Base-by-base conservation (phyloP, 2,113 vertebrate genomes). In the Amphiprion percula region DNA sequence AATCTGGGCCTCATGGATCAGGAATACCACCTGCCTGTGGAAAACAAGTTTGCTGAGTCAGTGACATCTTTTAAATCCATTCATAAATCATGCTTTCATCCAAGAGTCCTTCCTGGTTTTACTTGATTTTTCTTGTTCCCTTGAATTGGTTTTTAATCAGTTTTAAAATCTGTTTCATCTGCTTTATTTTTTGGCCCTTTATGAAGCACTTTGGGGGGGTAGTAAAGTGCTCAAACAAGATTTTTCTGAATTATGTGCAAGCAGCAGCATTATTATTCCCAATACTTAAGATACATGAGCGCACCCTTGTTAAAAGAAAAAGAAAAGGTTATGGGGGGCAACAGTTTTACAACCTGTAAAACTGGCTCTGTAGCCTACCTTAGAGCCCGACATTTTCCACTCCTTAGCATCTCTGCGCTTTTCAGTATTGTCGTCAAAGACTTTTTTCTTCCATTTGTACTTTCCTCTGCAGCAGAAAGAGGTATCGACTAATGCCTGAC, bases 401-500 rank as follows among this genome's bases (percentile, higher is more conserved):
- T 55, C 82, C 69, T 86, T 30, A 87, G 81, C 73, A 80, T 83
- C 79, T 74, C 90, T 83, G 83, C 74, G 84, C 75, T 80, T 85
- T 87, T 87, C 86, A 87, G 91, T 86, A 89, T 41, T 44, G 74
- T 71, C 80, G 83, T 76, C 82, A 80, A 86, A 83, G 91, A 80
- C 68, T 33, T 23, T 53, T 74, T 75, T 54, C 53, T 24, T 67
- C 12, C 56, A 11, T 80, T 87, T 78, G 68, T 68, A 52, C 30
- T 85, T 78, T 79, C 64, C 64, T 82, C 64, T 68, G 79, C 54
- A 72, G 55, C 82, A 79, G 62, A 88, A 80, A 82, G 82, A 70
- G 58, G 81, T 89, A 90, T 95, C 92, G 83, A 65, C 79, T 91
- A 87, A 91, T 84, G 87, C 86, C 90, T 87, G 81, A 86, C 85